These are phyloP conservation scores for Crossocerus cetratus DNA, from an alignment of 2,888 invertebrate genomes.

Conservation along the genomic window DNA sequence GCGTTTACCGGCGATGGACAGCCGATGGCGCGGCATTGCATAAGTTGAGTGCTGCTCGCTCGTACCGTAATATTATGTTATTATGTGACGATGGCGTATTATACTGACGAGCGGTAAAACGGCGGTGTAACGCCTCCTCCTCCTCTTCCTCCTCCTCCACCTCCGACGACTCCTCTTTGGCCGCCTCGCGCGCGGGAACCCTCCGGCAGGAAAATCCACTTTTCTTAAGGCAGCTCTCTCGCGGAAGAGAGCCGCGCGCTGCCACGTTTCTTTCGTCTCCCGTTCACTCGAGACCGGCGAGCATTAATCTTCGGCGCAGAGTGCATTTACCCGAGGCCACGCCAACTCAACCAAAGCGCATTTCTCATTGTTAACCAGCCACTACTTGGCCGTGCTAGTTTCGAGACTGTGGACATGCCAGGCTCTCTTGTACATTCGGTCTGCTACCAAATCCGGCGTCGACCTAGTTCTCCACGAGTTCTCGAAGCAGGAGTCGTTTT, in stretches of 20 bases:
- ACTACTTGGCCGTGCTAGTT: constrained; percentile 26
- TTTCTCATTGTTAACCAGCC: constrained; percentile 51
- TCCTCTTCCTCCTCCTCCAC: constrained; percentile 4
- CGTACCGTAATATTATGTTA: no score
- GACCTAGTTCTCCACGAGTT: no score
- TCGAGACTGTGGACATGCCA: no score
- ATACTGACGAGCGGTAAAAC: constrained; percentile 13
- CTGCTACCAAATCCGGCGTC: no score
- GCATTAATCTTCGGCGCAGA: constrained; percentile 61
- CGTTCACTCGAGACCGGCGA: constrained; percentile 26
- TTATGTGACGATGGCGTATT: not conserved
- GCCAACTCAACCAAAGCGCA: constrained; percentile 47
- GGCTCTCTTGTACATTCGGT: no score
- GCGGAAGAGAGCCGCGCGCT: constrained; percentile 44
- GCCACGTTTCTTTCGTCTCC: constrained; percentile 29
- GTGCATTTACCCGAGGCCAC: constrained; percentile 53
- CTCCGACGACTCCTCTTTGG: no score
- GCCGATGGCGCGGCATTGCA: no score
- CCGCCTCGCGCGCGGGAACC: not conserved
- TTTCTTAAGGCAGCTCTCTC: constrained; percentile 26
- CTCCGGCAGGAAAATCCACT: constrained; percentile 25
- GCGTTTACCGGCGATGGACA: no score
- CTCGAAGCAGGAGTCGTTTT: no score
- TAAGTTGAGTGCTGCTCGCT: no score
- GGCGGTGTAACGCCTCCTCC: constrained; percentile 6